Evolutionary conservation across 2,113 vertebrate species (phyloP), one percentile per base, ranked within the genome.

Genomic region (Nycticryphes semicollaris): DNA sequence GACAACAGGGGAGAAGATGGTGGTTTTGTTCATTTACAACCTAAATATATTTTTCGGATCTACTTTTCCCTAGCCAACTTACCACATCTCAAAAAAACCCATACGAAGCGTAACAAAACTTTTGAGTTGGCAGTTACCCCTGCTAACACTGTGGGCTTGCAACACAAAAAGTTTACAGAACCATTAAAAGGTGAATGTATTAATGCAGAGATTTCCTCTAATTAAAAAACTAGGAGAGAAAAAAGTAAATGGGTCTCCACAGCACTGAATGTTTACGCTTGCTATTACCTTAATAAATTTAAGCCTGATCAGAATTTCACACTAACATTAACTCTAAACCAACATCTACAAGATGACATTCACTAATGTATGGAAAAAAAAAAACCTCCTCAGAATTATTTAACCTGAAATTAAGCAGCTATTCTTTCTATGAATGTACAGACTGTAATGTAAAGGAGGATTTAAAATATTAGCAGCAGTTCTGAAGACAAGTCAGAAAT

Each of bases 181-280:
- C 27, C 21, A 41, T 57, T 50, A 54, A 84, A 87, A 75, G 11
- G 15, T 19, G 1, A 89, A 78, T 0, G 0, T 10, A n/a, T 54
- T 63, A 62, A 75, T 56, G 78, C 9, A 68, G 5, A 76, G 87
- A 60, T 60, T 70, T 72, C 37, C 18, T 87, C 21, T 33, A 45
- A 53, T 74, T 80, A 70, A 81, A 78, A 82, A 9, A 10, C 0
- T 50, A 9, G 8, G 23, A 53, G n/a, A 62, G 9, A 74, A 25
- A 69, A 62, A 74, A 53, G 8, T 57, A 62, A 89, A 51, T 3
- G 3, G 30, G 53, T 74, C 30, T 78, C 60, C 27, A 78, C 7
- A 64, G 31, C 15, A 91, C n/a, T 16, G 10, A 63, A 25, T 7
- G 57, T 23, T 68, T 37, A 47, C 10, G 47, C 21, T 51, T n/a